Evolutionary conservation across 1,140 invertebrate species (phyloP).

Genomic region (Sycobia sp.): DNA sequence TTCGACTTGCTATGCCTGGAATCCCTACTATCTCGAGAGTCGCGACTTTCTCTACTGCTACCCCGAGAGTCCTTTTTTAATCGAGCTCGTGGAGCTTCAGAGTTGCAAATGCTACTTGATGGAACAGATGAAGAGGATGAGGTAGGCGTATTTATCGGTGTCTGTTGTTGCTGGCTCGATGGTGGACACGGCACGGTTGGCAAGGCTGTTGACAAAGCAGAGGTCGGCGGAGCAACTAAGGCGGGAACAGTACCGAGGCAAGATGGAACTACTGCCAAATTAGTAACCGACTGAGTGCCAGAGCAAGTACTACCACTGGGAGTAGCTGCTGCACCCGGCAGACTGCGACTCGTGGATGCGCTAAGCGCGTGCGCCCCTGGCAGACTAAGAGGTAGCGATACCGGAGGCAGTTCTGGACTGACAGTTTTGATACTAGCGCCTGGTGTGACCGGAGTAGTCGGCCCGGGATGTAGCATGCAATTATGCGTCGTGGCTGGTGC

Average conservation of each 20-base stretch:
- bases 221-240: too few species aligned
- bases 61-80: slow-evolving; percentile 31
- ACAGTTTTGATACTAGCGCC: slow-evolving; percentile 57
- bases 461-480: slow-evolving; percentile 47
- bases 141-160: neutral
- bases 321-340: neutral
- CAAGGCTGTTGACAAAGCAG: too few species aligned
- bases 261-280: too few species aligned
- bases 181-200: neutral
- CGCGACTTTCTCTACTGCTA: slow-evolving; percentile 43
- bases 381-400: slow-evolving; percentile 49
- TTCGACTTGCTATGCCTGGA: slow-evolving; percentile 49
- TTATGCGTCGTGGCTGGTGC: slow-evolving; percentile 25
- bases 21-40: slow-evolving; percentile 46
- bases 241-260: too few species aligned
- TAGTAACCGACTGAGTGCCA: too few species aligned
- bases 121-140: neutral
- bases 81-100: slow-evolving; percentile 8
- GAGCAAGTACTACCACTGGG: slow-evolving; percentile 7
- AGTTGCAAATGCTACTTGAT: neutral
- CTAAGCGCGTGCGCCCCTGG: slow-evolving; percentile 40
- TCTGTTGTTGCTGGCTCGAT: neutral
- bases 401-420: slow-evolving; percentile 58
- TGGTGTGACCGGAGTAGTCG: slow-evolving; percentile 56
- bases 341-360: slow-evolving; percentile 42